Evolutionary conservation across 1,140 invertebrate species (phyloP).

Genomic region (Bathynomus jamesi): DNA sequence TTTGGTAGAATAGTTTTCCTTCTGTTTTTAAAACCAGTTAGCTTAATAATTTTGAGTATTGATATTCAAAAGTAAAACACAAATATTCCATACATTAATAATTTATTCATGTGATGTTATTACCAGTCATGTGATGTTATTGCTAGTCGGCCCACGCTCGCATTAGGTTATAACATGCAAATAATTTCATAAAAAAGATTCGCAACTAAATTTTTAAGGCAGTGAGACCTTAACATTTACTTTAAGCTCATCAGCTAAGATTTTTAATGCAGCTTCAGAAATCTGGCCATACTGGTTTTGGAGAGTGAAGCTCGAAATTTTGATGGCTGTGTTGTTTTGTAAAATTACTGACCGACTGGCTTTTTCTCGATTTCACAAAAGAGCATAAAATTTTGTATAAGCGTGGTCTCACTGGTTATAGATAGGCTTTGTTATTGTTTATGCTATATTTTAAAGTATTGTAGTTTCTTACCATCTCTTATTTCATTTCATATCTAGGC

Average conservation of each 20-base stretch:
- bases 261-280: too few relatives aligned
- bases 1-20: not conserved
- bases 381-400: not conserved
- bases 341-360: too few relatives aligned
- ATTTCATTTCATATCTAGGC: not conserved
- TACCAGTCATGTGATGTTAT: too few relatives aligned
- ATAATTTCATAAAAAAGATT: not conserved
- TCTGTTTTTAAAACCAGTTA: not conserved
- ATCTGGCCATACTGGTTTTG: too few relatives aligned
- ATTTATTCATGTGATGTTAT: not conserved
- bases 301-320: too few relatives aligned
- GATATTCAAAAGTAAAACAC: not conserved
- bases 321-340: too few relatives aligned
- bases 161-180: not conserved
- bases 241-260: too few relatives aligned
- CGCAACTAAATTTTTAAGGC: too few relatives aligned
- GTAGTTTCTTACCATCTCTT: not conserved
- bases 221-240: too few relatives aligned
- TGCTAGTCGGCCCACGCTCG: too few relatives aligned
- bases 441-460: not conserved
- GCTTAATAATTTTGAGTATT: not conserved
- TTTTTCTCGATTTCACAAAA: too few relatives aligned
- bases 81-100: not conserved
- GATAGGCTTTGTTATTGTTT: not conserved
- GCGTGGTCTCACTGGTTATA: not conserved